A percentile compares a stretch with the other conserved stretches of the same genome.
Conservation (phyloP, 2,797 vertebrate genomes). For the Setipinna tenuifilis region DNA sequence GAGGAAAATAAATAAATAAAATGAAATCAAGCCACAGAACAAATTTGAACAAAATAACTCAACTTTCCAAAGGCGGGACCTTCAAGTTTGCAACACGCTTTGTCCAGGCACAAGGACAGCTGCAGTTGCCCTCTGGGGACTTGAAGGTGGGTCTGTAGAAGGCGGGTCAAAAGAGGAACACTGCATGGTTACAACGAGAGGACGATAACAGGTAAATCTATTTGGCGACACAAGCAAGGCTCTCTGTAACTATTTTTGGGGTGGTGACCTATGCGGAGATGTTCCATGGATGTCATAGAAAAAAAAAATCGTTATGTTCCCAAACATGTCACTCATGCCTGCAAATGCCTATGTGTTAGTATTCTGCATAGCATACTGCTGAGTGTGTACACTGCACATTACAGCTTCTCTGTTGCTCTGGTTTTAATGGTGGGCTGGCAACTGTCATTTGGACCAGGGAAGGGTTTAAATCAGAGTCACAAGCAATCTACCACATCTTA, state of each 20-base stretch:
- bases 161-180: constrained; percentile 51
- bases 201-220: no score
- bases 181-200: constrained; percentile 48
- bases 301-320: not conserved
- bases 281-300: not conserved
- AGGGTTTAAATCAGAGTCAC: not conserved
- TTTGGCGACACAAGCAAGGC: no score
- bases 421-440: not conserved
- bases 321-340: not conserved
- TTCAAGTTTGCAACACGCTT: constrained; percentile 54
- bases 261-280: not conserved
- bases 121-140: constrained; percentile 52
- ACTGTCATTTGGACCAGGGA: not conserved
- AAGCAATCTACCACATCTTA: constrained; percentile 9
- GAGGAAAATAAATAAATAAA: not conserved
- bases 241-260: no score
- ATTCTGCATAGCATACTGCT: not conserved
- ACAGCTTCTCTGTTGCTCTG: not conserved
- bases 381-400: not conserved
- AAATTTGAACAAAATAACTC: constrained; percentile 63
- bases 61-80: constrained; percentile 62
- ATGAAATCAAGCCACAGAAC: constrained; percentile 27
- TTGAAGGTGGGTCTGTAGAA: constrained; percentile 43
- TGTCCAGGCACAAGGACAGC: constrained; percentile 58
- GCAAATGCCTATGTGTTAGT: not conserved